Percentiles rank a stretch among this genome's conserved stretches.
These are phyloP conservation scores for Masnerella sp. DNA, from an alignment of 2,888 invertebrate species.

Conservation along the genomic window DNA sequence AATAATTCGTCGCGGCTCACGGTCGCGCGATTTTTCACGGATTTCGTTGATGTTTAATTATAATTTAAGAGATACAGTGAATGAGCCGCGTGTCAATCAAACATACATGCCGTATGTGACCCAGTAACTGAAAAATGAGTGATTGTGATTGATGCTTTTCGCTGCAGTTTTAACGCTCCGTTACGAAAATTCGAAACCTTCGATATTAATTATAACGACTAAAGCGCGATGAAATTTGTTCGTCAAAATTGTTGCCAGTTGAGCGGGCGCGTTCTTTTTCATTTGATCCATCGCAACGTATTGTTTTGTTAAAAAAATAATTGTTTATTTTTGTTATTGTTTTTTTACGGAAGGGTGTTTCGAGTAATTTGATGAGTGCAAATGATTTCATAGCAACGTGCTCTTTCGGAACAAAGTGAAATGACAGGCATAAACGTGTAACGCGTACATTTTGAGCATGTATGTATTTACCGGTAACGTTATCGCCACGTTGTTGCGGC, in stretches of 20 bases:
- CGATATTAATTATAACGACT: constrained; percentile 30
- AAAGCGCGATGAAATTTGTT: constrained; percentile 9
- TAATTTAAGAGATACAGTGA: constrained; percentile 47
- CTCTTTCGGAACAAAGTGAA: constrained; percentile 18
- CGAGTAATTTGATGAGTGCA: constrained; percentile 5
- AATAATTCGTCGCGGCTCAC: constrained; percentile 40
- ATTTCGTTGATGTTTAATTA: constrained; percentile 51
- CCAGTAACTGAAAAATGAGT: constrained; percentile 53
- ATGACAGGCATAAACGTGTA: constrained; percentile 47
- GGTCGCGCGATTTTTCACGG: constrained; percentile 32
- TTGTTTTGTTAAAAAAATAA: neutral
- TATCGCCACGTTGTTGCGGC: constrained; percentile 82
- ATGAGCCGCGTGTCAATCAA: constrained; percentile 47
- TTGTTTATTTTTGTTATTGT: neutral
- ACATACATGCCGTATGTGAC: constrained; percentile 40
- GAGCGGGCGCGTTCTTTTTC: neutral
- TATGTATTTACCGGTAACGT: constrained; percentile 79
- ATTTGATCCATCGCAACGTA: too few relatives aligned
- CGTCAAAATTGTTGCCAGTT: constrained; percentile 9
- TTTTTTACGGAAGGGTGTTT: too few relatives aligned
- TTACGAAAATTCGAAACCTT: constrained; percentile 20
- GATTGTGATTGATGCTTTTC: constrained; percentile 51
- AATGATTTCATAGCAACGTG: constrained; percentile 17
- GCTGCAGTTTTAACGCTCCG: neutral
- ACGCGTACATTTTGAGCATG: constrained; percentile 54